Evolutionary conservation across 2,113 vertebrate genomes (phyloP).

Genomic region (Pimephales promelas): DNA sequence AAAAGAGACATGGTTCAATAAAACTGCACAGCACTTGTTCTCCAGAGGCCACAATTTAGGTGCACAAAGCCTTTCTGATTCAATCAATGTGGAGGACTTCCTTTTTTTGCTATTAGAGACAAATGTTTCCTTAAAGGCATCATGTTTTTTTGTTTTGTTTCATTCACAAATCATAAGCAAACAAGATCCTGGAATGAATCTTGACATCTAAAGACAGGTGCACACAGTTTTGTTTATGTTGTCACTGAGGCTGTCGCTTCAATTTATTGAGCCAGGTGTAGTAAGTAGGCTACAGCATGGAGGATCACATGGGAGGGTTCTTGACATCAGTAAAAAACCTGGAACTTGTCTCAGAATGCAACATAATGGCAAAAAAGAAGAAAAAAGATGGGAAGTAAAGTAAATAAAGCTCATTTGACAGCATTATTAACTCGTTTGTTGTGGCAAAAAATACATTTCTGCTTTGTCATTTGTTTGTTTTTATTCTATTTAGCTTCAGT

Average conservation of each 20-base stretch:
- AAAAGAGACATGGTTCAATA: conserved; percentile 47
- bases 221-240: not conserved
- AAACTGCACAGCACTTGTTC: conserved; percentile 53
- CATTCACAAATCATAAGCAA: conserved; percentile 13
- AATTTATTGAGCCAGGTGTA: not conserved
- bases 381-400: too few relatives aligned
- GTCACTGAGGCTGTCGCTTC: not conserved
- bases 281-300: not conserved
- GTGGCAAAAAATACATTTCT: too few relatives aligned
- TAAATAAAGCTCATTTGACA: too few relatives aligned
- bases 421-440: too few relatives aligned
- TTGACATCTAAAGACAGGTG: not conserved
- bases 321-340: not conserved
- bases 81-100: not conserved
- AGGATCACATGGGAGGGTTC: not conserved
- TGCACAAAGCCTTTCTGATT: conserved; percentile 36
- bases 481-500: too few relatives aligned
- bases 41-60: conserved; percentile 54
- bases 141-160: not conserved
- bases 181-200: conserved; percentile 6
- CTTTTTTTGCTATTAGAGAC: conserved; percentile 2
- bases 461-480: too few relatives aligned
- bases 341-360: too few relatives aligned
- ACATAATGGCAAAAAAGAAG: too few relatives aligned
- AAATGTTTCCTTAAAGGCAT: conserved; percentile 22